These are phyloP conservation scores for Xestia rhomboidea DNA, from an alignment of 2,888 invertebrate species.

Conservation along the genomic window DNA sequence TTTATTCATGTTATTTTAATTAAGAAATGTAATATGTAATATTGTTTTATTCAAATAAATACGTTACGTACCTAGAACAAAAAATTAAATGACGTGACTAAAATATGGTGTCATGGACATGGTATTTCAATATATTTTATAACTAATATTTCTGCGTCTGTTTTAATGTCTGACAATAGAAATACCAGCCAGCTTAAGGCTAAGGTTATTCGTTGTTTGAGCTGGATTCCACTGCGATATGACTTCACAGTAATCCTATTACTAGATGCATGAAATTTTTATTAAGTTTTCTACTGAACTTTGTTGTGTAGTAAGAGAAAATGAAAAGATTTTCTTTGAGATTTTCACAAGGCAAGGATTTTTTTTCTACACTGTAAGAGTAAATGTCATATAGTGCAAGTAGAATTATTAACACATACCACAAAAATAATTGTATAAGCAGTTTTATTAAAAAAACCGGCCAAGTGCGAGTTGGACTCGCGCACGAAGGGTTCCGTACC, in stretches of 20 bases:
- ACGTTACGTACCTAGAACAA: neutral
- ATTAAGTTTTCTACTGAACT: neutral
- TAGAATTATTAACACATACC: neutral
- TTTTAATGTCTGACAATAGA: constrained; percentile 36
- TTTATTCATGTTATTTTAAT: too few relatives aligned
- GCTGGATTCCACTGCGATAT: constrained; percentile 43
- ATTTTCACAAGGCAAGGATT: neutral
- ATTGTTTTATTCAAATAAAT: neutral
- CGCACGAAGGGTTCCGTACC: too few relatives aligned
- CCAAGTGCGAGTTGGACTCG: too few relatives aligned
- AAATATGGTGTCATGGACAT: neutral
- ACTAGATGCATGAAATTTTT: constrained; percentile 31
- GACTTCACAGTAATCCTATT: constrained; percentile 43
- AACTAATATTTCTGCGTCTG: constrained; percentile 1
- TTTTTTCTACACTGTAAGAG: neutral
- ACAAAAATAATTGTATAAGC: too few relatives aligned
- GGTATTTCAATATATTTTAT: constrained; percentile 21
- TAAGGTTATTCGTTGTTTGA: constrained; percentile 22
- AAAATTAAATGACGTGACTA: neutral
- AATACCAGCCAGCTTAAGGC: constrained; percentile 26
- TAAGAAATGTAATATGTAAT: too few relatives aligned
- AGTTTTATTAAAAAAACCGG: too few relatives aligned
- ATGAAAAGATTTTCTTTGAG: neutral
- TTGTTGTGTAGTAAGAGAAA: neutral
- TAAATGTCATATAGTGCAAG: neutral